Percentiles rank a stretch among this genome's conserved stretches.
Evolutionary conservation across 2,113 vertebrate genomes (phyloP).

Genomic region (Ceyx margarethae): DNA sequence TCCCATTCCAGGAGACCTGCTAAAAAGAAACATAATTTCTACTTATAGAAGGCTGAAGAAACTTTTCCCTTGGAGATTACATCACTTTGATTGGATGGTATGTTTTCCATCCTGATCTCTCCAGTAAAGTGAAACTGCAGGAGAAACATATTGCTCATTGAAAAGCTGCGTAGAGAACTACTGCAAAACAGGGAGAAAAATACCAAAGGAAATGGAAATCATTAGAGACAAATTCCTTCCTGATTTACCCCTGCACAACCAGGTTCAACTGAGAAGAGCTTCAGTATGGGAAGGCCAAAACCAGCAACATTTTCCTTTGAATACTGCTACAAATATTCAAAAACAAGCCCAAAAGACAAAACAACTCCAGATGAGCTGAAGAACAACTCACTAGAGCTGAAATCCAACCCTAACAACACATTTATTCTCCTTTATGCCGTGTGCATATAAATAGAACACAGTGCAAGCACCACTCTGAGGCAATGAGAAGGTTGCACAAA

Average conservation of each 20-base stretch:
- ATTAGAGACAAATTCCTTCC: neutral
- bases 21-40: conserved; percentile 63
- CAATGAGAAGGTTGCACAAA: conserved; percentile 39
- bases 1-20: conserved; percentile 44
- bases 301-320: neutral
- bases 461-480: conserved; percentile 4
- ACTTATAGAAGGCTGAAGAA: conserved; percentile 64
- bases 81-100: conserved; percentile 66
- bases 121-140: conserved; percentile 44
- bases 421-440: neutral
- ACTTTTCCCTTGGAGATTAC: conserved; percentile 66
- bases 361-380: neutral
- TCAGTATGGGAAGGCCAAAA: neutral
- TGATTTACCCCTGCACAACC: neutral
- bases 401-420: conserved; percentile 13
- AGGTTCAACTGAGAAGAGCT: neutral
- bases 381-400: neutral
- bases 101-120: conserved; percentile 64
- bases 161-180: conserved; percentile 24
- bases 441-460: conserved; percentile 20
- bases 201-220: conserved; percentile 27
- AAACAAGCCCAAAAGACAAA: neutral
- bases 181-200: conserved; percentile 3
- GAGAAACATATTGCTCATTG: conserved; percentile 35
- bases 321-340: neutral